Percentiles rank a stretch among this genome's conserved stretches.
Evolutionary conservation across 2,113 vertebrate genomes (phyloP).

Genomic region (Amblyopsis rosae): DNA sequence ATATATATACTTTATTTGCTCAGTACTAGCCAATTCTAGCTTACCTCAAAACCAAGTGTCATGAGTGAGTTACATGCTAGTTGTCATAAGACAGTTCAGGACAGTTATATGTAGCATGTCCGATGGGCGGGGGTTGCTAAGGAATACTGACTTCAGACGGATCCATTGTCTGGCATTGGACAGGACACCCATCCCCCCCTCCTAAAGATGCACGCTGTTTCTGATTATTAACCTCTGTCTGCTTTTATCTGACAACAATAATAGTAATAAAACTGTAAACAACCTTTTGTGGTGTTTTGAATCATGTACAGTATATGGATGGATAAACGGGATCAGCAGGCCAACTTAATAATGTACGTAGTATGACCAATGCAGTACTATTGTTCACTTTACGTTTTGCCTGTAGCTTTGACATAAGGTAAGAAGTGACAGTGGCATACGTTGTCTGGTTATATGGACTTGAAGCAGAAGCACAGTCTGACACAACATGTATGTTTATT

Average conservation of each 20-base stretch:
- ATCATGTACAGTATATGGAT: conserved; percentile 16
- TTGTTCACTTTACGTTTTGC: too few species aligned
- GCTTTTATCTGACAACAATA: conserved; percentile 68
- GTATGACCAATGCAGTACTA: too few species aligned
- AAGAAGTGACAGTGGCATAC: too few species aligned
- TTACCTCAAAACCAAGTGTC: conserved; percentile 65
- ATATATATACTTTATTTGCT: conserved; percentile 54
- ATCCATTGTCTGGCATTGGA: conserved; percentile 47
- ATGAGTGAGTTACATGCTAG: conserved; percentile 34
- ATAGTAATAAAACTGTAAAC: conserved; percentile 65
- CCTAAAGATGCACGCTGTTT: conserved; percentile 54
- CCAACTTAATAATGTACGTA: too few species aligned
- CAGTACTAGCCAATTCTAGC: conserved; percentile 68
- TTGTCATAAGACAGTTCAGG: conserved; percentile 13
- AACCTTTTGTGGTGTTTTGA: conserved; percentile 19
- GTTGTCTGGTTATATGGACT: too few species aligned
- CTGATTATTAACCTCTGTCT: conserved; percentile 59
- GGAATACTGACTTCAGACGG: conserved; percentile 54
- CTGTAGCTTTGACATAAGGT: too few species aligned
- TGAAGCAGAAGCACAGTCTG: too few species aligned
- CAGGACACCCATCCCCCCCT: conserved; percentile 17
- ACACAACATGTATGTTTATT: too few species aligned
- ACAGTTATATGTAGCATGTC: conserved; percentile 67
- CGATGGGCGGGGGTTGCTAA: conserved; percentile 29
- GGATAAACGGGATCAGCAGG: too few species aligned